Base-by-base conservation (phyloP, 1,140 invertebrate species). In the Gonioctena quinquepunctata region DNA sequence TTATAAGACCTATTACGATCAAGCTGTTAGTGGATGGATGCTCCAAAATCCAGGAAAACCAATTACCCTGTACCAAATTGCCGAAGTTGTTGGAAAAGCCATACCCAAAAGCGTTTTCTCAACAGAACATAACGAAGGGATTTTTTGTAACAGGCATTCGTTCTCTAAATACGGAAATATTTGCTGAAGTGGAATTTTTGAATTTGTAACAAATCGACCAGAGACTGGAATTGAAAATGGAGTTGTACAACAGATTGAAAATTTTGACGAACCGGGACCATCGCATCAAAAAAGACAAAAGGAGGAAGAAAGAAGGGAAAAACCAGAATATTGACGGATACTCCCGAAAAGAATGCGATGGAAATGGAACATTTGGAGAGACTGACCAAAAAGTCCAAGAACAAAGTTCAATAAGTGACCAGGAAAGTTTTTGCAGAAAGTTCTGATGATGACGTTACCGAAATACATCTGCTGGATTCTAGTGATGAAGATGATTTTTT, bases 61-160 rank as follows among this genome's bases (percentile, higher is more conserved):
- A 5, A 76, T 82, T 22, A 75, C 72, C 22, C 76, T 80, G 23
- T 79, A 81, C 59, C 76, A 80, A 26, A 71, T 80, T 16, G 22
- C 76, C 26, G 73, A 71, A 69, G 42, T 72, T 33, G 67, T 72
- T 49, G 61, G 66, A 22, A 72, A 72, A 69, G 66, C 66, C 11
- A n/a, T 72, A 26, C 26, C 26, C 70, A 64, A 61, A 62, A 25
- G 65, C 66, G 16, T 72, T 64, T 72, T 59, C 42, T 18, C 59
- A 19, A 21, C 54, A 60, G 25, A 66, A 66, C 25, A 68, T 61
- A 11, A 60, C 26, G n/a, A 68, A 61, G 13, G 21, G 66, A 23
- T 68, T 68, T 61, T 3, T 4, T 3, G 57, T 48, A 23, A 61
- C 56, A 11, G 56, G 66, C 4, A 68, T 68, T 68, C 61, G 21